Conservation (phyloP, 2,113 vertebrate genomes). For the Malurus alboscapulatus region DNA sequence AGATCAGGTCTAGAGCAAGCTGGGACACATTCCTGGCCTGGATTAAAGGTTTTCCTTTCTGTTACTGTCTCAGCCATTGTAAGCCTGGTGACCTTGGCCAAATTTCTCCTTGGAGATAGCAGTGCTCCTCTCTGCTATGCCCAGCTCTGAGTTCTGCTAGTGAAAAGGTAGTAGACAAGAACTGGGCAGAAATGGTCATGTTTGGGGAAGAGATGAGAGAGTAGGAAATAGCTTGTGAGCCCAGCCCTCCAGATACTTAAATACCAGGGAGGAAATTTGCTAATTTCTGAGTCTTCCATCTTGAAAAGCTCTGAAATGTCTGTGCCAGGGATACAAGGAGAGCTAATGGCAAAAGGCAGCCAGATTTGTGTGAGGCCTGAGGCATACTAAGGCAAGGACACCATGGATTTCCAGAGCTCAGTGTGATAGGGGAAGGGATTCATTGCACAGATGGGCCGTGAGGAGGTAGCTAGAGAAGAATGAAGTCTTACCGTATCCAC, state of each 20-base stretch:
- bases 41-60: neutral
- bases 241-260: neutral
- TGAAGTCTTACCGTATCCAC: neutral
- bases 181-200: neutral
- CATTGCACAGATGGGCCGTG: neutral
- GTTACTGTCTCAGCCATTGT: accelerated
- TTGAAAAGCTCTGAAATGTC: neutral
- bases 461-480: neutral
- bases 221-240: neutral
- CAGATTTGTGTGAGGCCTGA: neutral
- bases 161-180: neutral
- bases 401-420: neutral
- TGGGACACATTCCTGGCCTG: neutral
- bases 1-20: neutral
- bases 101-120: neutral
- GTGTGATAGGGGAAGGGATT: neutral
- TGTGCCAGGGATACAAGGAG: neutral
- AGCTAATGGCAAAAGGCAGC: neutral
- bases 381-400: neutral
- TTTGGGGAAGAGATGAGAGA: neutral
- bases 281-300: neutral
- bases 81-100: accelerated
- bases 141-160: neutral
- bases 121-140: neutral
- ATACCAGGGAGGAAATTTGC: neutral